Conservation (phyloP, 2,113 vertebrate genomes). For the Abramis brama region DNA sequence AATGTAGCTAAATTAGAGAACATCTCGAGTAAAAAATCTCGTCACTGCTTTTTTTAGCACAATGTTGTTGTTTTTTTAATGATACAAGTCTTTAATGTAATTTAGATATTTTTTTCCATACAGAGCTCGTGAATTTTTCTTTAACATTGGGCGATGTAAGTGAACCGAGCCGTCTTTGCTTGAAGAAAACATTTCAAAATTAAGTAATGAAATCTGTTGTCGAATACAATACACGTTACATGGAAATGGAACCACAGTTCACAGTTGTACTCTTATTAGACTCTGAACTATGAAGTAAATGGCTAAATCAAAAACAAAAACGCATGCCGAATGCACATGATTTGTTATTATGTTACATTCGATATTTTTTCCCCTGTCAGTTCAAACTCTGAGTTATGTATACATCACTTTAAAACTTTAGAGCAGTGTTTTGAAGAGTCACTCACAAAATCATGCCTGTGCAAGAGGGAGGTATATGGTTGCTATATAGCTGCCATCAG, state of each 20-base stretch:
- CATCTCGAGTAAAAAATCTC: background rate
- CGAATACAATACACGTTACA: slow-evolving; percentile 48
- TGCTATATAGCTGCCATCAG: slow-evolving; percentile 48
- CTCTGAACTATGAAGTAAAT: slow-evolving; percentile 42
- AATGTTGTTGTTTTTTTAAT: background rate
- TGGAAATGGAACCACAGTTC: slow-evolving; percentile 42
- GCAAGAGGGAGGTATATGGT: slow-evolving; percentile 33
- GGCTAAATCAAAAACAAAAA: slow-evolving; percentile 46
- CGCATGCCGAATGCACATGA: slow-evolving; percentile 43
- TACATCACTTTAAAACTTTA: slow-evolving; percentile 53
- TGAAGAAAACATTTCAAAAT: background rate
- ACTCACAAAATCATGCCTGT: slow-evolving; percentile 46
- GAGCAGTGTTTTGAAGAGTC: slow-evolving; percentile 51
- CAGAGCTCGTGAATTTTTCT: background rate
- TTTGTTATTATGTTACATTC: slow-evolving; percentile 52
- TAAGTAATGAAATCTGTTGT: slow-evolving; percentile 41
- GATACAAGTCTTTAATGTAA: background rate
- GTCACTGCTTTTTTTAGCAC: background rate
- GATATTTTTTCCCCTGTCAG: slow-evolving; percentile 46
- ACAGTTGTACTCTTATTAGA: slow-evolving; percentile 43
- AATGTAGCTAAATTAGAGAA: background rate
- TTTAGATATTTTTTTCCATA: background rate
- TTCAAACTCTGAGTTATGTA: slow-evolving; percentile 50
- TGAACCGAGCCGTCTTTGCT: background rate
- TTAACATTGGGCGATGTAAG: background rate